Conservation (phyloP, 2,888 invertebrate species). For the Scaptomyza reducta region DNA sequence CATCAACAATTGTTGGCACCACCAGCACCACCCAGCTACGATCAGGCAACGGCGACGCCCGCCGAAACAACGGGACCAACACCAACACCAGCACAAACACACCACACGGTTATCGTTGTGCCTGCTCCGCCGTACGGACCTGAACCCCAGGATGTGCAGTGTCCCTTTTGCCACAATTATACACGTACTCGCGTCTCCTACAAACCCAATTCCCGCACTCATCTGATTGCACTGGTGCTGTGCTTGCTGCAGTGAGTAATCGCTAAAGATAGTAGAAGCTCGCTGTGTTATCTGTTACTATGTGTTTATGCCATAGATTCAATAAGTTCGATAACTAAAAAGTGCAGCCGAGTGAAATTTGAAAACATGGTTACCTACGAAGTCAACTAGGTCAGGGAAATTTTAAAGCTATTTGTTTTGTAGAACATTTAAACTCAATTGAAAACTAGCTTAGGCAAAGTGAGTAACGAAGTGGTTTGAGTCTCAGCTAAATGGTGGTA, state of each 20-base stretch:
- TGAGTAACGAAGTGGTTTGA: background rate
- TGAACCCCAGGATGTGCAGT: constrained; percentile 83
- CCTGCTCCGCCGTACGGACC: constrained; percentile 82
- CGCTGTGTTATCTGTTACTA: background rate
- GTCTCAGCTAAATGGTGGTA: background rate
- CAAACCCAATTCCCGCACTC: constrained; percentile 85
- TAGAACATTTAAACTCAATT: too few relatives aligned
- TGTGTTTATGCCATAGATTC: background rate
- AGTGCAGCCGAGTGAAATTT: background rate
- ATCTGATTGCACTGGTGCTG: constrained; percentile 85
- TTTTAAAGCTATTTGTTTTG: too few relatives aligned
- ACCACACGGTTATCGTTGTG: constrained; percentile 73
- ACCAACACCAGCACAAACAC: constrained; percentile 30
- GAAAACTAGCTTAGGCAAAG: background rate
- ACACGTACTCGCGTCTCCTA: constrained; percentile 84
- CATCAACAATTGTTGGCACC: constrained; percentile 53
- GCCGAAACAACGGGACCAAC: constrained; percentile 55
- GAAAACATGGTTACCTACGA: background rate
- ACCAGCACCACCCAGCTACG: constrained; percentile 67
- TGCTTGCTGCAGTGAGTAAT: constrained; percentile 83
- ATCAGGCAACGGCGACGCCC: constrained; percentile 70
- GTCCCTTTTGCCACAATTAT: constrained; percentile 85
- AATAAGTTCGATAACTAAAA: background rate
- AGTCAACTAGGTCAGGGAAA: background rate
- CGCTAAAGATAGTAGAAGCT: background rate